phyloP scores from a whole-genome alignment of 2,888 invertebrate species.

The Chromoteleia sp. region DNA sequence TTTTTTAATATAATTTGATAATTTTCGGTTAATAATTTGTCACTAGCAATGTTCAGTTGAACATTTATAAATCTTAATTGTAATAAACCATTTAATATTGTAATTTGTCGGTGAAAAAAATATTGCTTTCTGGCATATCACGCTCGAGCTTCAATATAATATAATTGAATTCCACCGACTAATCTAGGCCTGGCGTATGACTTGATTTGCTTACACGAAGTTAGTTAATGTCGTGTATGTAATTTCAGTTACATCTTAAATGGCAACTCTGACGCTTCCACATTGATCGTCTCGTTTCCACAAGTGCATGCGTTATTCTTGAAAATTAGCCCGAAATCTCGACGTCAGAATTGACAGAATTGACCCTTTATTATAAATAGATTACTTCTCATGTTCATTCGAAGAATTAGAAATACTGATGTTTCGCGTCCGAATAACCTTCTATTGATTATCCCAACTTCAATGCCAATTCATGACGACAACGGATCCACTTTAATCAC shows the following conservation, averaged over 20 bases:
- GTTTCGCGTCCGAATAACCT: slow-evolving; percentile 18
- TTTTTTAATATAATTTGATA: too few species aligned
- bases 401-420: too few species aligned
- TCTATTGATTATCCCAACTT: slow-evolving; percentile 38
- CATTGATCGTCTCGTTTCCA: slow-evolving; percentile 35
- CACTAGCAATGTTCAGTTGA: too few species aligned
- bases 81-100: too few species aligned
- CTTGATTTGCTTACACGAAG: slow-evolving; percentile 39
- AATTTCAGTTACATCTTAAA: slow-evolving; percentile 41
- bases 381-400: too few species aligned
- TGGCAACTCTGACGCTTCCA: not conserved
- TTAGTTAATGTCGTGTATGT: slow-evolving; percentile 44
- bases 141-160: not conserved
- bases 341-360: slow-evolving; percentile 12
- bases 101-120: not conserved
- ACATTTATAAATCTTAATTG: too few species aligned
- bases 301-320: not conserved
- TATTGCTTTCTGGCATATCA: not conserved
- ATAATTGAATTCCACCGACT: slow-evolving; percentile 43
- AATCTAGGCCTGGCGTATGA: slow-evolving; percentile 33
- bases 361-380: too few species aligned
- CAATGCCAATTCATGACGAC: slow-evolving; percentile 41
- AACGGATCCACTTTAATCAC: slow-evolving; percentile 17
- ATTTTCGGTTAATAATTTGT: too few species aligned
- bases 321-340: not conserved